A percentile compares a stretch with the other conserved stretches of the same genome.
Evolutionary conservation across 35 echinoderm and acorn worm genomes (phyloP).

Genomic region (Chiridota heheva): DNA sequence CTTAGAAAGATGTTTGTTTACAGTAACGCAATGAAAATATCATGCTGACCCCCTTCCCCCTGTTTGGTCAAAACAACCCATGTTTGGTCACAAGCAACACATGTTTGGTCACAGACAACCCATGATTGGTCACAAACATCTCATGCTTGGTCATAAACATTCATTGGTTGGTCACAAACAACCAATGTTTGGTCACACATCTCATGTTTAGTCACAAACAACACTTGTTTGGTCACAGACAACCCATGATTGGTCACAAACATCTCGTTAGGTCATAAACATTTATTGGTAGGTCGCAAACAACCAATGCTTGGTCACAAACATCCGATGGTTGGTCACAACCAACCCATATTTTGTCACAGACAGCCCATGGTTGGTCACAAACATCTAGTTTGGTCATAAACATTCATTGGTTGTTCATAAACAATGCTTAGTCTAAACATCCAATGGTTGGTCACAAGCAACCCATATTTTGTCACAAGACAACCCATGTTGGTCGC

Average conservation of each 20-base stretch:
- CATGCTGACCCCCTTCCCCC: too few species aligned
- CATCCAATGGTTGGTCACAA: neutral
- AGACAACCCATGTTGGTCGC: neutral
- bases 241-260: neutral
- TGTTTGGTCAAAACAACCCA: too few species aligned
- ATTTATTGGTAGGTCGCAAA: slow-evolving; percentile 7
- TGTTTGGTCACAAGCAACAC: too few species aligned
- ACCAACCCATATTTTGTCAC: too few species aligned
- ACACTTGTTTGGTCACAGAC: too few species aligned
- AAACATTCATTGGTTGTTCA: slow-evolving; percentile 9
- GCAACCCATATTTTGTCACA: neutral
- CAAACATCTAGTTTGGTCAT: neutral
- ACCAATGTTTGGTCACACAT: too few species aligned
- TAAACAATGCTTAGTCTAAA: neutral
- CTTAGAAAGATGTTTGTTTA: too few species aligned
- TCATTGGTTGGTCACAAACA: neutral
- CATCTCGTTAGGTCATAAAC: neutral
- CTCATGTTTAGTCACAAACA: too few species aligned
- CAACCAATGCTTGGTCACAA: too few species aligned
- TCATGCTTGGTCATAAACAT: slow-evolving; percentile 4
- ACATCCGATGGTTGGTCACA: too few species aligned
- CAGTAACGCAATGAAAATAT: too few species aligned
- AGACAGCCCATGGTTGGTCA: neutral
- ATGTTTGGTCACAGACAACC: too few species aligned
- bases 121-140: neutral